Base-by-base conservation (phyloP, 2,888 invertebrate species). In the Eupeodes latifasciatus region DNA sequence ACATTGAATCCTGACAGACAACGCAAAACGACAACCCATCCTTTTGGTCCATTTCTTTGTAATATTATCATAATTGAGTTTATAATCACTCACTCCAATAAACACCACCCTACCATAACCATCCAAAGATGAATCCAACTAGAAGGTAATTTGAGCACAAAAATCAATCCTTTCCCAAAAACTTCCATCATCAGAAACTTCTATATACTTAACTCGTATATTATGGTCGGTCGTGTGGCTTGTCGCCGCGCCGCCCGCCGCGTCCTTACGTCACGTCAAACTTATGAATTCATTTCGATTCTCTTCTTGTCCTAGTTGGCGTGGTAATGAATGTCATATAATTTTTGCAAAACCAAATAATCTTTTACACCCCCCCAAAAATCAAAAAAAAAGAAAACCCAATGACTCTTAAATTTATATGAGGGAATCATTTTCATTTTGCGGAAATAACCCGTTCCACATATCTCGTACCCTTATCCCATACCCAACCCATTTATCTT, bases 51-150 rank as follows among this genome's bases (percentile, higher is more conserved):
- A 16, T 55, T 14, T 51, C 53, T 6, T 53, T 55, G 14, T 36
- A 59, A 78, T 78, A 61, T 55, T 49, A 66, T 74, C 36, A 69
- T 62, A 74, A 85, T 85, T 82, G 67, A 75, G 19, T 77, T 78
- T 78, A 74, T 74, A 85, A 74, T 82, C 74, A 78, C 78, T 72
- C 12, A 47, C 40, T 40, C 55, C 3, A 6, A 57, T 57, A 3
- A 3, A 5, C 1, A 40, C 40, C 1, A 40, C 40, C 40, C 5
- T 3, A 40, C 40, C 9, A 40, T 40, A 7, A 40, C 40, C 40
- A 40, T 40, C 40, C 5, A 6, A 47, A 67, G 67, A 79, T 53
- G 59, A 80, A 84, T 47, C 84, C 80, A 76, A 76, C 51, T 51
- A 47, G 51, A 57, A 51, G 49, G 53, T 53, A 27, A 81, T 71